Evolutionary conservation across 1,140 invertebrate genomes (phyloP).

Genomic region (Ips nitidus): DNA sequence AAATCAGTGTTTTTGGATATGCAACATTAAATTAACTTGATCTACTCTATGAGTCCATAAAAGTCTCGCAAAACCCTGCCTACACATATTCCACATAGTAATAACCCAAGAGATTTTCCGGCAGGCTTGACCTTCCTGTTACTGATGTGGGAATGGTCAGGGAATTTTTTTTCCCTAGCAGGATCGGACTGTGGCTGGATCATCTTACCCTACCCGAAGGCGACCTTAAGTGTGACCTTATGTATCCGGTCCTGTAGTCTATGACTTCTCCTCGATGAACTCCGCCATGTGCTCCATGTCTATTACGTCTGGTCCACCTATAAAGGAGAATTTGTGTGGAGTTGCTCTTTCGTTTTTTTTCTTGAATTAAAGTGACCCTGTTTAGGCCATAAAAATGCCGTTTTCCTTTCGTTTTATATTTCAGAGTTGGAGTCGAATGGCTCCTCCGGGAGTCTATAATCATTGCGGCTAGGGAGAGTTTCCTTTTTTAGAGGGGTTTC

Average conservation of each 20-base stretch:
- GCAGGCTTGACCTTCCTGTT: slow-evolving; percentile 24
- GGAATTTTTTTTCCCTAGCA: slow-evolving; percentile 24
- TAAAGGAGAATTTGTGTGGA: slow-evolving; percentile 6
- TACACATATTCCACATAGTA: slow-evolving; percentile 24
- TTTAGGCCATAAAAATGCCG: no score
- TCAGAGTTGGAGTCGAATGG: no score
- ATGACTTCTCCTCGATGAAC: slow-evolving; percentile 65
- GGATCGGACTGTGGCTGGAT: slow-evolving; percentile 53
- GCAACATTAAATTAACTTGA: no score
- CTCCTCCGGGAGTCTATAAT: not conserved
- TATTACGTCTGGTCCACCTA: slow-evolving; percentile 68
- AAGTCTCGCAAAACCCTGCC: no score
- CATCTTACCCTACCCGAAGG: slow-evolving; percentile 83
- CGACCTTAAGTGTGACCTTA: slow-evolving; percentile 84
- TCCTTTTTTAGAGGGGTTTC: not conserved
- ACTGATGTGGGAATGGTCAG: slow-evolving; percentile 15
- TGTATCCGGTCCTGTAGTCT: slow-evolving; percentile 87
- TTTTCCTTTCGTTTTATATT: no score
- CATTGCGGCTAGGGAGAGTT: slow-evolving; percentile 1
- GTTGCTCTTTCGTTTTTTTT: not conserved
- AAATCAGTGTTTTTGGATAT: no score
- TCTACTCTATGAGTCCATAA: no score
- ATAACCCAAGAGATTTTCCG: slow-evolving; percentile 27
- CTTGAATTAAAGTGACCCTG: not conserved
- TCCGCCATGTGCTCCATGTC: slow-evolving; percentile 60